phyloP scores from a whole-genome alignment of 2,888 invertebrate genomes.

The Eupithecia subfuscata region DNA sequence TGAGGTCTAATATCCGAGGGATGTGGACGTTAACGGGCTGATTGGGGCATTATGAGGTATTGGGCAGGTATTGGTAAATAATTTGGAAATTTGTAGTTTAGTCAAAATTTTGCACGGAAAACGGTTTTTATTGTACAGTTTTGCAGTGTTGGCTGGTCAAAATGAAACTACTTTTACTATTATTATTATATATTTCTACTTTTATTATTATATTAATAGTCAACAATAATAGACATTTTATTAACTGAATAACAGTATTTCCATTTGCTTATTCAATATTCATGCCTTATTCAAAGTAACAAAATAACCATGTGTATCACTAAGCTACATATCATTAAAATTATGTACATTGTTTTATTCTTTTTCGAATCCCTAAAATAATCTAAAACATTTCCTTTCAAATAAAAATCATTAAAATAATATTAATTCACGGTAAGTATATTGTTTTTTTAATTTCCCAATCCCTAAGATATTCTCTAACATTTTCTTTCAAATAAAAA shows the following conservation, averaged over 20 bases:
- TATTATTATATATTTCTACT: too few species aligned
- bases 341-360: too few species aligned
- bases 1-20: slow-evolving; percentile 58
- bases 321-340: too few species aligned
- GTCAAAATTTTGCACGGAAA: not conserved
- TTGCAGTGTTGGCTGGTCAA: not conserved
- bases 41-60: slow-evolving; percentile 33
- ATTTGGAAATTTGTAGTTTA: slow-evolving; percentile 3
- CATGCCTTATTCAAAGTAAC: too few species aligned
- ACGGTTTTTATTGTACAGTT: not conserved
- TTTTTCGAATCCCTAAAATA: not conserved
- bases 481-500: slow-evolving; percentile 2
- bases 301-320: too few species aligned
- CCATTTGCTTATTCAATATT: too few species aligned
- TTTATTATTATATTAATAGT: too few species aligned
- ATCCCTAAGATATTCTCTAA: not conserved
- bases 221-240: too few species aligned
- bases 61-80: slow-evolving; percentile 15
- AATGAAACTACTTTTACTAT: not conserved
- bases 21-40: slow-evolving; percentile 32
- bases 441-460: not conserved
- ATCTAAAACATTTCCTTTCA: not conserved
- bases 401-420: not conserved
- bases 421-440: too few species aligned
- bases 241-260: too few species aligned